These are phyloP conservation scores for Phylloscopus trochilus DNA, from an alignment of 2,113 vertebrate species.

Conservation along the genomic window DNA sequence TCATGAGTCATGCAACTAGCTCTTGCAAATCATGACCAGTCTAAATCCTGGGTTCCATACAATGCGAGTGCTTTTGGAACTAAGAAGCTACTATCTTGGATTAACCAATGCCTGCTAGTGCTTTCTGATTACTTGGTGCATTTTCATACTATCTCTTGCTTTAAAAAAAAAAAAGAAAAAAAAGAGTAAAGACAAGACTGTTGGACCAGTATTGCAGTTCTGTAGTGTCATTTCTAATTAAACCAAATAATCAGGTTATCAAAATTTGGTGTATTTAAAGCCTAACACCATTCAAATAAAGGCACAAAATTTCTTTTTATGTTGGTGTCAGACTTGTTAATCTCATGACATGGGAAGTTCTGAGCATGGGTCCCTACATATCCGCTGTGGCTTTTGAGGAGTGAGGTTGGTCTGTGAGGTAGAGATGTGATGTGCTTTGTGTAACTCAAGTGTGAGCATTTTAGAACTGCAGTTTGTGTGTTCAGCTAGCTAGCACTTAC, in stretches of 20 bases:
- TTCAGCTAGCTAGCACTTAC: slow-evolving; percentile 73
- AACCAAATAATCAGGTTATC: slow-evolving; percentile 84
- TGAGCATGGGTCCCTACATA: slow-evolving; percentile 66
- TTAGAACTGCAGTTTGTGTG: slow-evolving; percentile 47
- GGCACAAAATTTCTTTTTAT: slow-evolving; percentile 90
- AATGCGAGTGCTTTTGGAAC: slow-evolving; percentile 75
- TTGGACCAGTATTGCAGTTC: slow-evolving; percentile 88
- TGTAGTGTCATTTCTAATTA: slow-evolving; percentile 83
- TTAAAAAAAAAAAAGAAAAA: slow-evolving; percentile 37
- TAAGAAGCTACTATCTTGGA: slow-evolving; percentile 76
- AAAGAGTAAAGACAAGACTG: slow-evolving; percentile 79
- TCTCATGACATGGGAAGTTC: slow-evolving; percentile 67
- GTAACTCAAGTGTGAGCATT: slow-evolving; percentile 63
- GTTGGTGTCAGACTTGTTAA: slow-evolving; percentile 74
- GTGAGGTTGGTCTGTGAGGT: slow-evolving; percentile 58
- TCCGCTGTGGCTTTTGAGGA: slow-evolving; percentile 63
- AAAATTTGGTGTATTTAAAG: slow-evolving; percentile 90
- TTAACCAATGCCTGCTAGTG: slow-evolving; percentile 79
- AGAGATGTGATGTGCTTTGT: slow-evolving; percentile 66
- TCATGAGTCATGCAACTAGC: slow-evolving; percentile 67
- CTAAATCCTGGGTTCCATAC: slow-evolving; percentile 65
- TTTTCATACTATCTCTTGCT: slow-evolving; percentile 78
- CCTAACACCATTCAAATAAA: slow-evolving; percentile 96
- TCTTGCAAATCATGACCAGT: slow-evolving; percentile 71
- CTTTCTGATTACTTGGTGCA: slow-evolving; percentile 78